These are phyloP conservation scores for Drosophila tani DNA, from an alignment of 1,140 invertebrate genomes.

Conservation along the genomic window DNA sequence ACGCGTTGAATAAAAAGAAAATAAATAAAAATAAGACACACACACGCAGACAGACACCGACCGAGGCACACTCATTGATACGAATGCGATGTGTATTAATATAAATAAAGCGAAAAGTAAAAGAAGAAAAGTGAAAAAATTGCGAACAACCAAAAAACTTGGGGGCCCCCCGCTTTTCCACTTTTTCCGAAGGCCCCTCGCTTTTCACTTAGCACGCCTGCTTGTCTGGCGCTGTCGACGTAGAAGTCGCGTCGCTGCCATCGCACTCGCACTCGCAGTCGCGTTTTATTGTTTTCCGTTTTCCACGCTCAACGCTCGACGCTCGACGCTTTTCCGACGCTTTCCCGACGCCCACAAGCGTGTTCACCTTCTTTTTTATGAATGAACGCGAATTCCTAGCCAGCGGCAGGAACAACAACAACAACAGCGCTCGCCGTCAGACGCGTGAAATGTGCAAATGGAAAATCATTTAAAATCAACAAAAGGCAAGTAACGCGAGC, in stretches of 20 bases:
- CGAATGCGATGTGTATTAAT: conserved; percentile 60
- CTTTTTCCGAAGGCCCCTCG: conserved; percentile 18
- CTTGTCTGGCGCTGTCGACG: conserved; percentile 66
- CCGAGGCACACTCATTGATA: conserved; percentile 39
- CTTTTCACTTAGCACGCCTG: conserved; percentile 62
- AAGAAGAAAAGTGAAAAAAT: conserved; percentile 58
- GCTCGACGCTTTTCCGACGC: conserved; percentile 20
- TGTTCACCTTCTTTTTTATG: conserved; percentile 74
- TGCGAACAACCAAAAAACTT: conserved; percentile 59
- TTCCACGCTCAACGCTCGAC: conserved; percentile 48
- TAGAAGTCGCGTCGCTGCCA: conserved; percentile 18
- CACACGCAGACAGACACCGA: conserved; percentile 24
- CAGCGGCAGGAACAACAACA: conserved; percentile 54
- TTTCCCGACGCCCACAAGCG: conserved; percentile 56
- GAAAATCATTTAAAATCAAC: conserved; percentile 75
- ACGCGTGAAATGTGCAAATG: conserved; percentile 76
- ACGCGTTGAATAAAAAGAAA: conserved; percentile 71
- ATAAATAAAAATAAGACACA: conserved; percentile 68
- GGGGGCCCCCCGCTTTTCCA: not conserved
- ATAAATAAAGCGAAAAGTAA: conserved; percentile 73
- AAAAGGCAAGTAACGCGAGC: conserved; percentile 30
- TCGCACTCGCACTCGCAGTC: conserved; percentile 1
- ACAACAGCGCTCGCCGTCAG: conserved; percentile 31
- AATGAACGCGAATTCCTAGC: conserved; percentile 75
- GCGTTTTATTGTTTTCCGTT: conserved; percentile 79